Percentiles rank a stretch among this genome's conserved stretches.
Conservation (phyloP, 2,888 invertebrate genomes). For the Timema cristinae region DNA sequence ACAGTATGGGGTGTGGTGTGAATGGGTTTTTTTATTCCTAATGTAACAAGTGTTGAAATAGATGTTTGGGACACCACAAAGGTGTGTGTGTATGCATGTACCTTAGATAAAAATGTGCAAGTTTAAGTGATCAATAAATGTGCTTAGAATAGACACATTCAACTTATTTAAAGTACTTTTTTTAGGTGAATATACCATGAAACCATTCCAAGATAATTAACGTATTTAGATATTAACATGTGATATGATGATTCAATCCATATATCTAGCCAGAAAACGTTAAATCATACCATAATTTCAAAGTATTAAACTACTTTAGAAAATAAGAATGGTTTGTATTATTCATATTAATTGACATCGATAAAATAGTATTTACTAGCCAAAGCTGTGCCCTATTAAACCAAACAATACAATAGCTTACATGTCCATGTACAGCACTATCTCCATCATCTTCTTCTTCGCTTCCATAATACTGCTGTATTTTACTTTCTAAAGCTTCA, state of each 20-base stretch:
- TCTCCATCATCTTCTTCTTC: conserved; percentile 55
- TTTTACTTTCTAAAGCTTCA: conserved; percentile 76
- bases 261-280: too few species aligned
- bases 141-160: neutral
- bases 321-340: too few species aligned
- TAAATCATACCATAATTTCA: too few species aligned
- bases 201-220: neutral
- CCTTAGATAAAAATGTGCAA: too few species aligned
- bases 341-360: neutral
- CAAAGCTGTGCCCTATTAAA: neutral
- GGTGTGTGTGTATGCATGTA: too few species aligned
- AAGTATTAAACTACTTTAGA: too few species aligned
- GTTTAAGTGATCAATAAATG: too few species aligned
- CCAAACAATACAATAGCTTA: conserved; percentile 48
- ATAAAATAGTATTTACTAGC: neutral
- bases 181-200: neutral
- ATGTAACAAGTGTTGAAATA: too few species aligned
- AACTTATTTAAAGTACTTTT: neutral
- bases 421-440: conserved; percentile 71
- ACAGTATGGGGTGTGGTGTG: too few species aligned
- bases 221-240: neutral
- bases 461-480: conserved; percentile 76
- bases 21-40: too few species aligned
- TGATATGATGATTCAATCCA: too few species aligned
- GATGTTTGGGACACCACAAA: too few species aligned